Conservation (phyloP, 2,797 vertebrate genomes). For the Sardinella longiceps region DNA sequence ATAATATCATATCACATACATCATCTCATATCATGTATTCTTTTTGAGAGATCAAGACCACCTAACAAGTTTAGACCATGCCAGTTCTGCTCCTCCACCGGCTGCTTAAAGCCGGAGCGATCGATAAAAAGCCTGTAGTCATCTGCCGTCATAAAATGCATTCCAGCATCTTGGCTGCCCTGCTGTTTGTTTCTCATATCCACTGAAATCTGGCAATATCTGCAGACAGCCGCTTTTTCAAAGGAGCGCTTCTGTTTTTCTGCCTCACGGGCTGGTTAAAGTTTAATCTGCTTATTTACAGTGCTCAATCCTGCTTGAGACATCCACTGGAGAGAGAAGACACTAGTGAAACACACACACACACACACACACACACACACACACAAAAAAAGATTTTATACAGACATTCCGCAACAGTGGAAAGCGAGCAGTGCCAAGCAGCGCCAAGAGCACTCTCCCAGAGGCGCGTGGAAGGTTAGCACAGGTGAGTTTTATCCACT, state of each 20-base stretch:
- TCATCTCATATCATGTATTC: neutral
- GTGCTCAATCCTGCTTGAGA: conserved; percentile 12
- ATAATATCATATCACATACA: too few species aligned
- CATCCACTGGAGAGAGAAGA: conserved; percentile 8
- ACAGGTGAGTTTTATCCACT: neutral
- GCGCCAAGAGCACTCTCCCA: neutral
- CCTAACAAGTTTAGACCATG: neutral
- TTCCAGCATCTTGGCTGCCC: neutral
- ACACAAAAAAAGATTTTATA: neutral
- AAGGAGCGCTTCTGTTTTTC: neutral
- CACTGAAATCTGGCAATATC: conserved; percentile 9
- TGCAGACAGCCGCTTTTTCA: neutral
- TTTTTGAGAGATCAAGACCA: neutral
- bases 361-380: neutral
- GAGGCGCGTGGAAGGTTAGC: neutral
- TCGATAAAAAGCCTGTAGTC: neutral
- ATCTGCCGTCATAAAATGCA: neutral
- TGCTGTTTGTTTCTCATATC: conserved; percentile 13
- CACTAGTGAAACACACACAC: neutral
- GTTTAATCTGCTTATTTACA: conserved; percentile 44
- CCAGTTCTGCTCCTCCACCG: neutral
- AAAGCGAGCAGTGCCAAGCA: neutral
- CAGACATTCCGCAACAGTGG: neutral
- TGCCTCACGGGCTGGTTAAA: conserved; percentile 42
- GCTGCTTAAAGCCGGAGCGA: neutral